Conservation (phyloP, 2,888 invertebrate species). For the Philereme vetulata region DNA sequence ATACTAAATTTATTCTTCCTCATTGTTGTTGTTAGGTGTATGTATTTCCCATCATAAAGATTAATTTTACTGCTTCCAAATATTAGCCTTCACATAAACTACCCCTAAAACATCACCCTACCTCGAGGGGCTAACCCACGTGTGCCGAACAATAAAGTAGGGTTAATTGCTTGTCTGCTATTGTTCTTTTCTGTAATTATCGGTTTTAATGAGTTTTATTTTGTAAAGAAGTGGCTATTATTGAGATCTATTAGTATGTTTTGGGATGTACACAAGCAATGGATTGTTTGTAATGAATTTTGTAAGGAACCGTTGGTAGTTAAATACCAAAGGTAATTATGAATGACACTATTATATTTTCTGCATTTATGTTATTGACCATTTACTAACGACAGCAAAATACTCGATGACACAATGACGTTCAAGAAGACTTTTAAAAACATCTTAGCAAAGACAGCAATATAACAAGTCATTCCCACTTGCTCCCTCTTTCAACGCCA, state of each 20-base stretch:
- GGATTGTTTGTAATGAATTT: no score
- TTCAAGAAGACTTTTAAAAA: no score
- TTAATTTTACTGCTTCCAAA: conserved; percentile 33
- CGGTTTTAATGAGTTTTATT: conserved; percentile 40
- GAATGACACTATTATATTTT: no score
- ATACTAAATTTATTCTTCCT: no score
- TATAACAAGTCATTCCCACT: no score
- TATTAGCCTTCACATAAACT: conserved; percentile 39
- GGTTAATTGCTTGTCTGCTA: conserved; percentile 39
- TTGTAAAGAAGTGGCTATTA: conserved; percentile 20
- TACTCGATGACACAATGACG: no score
- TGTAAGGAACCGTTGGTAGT: no score
- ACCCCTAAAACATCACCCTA: conserved; percentile 33
- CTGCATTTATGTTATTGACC: no score
- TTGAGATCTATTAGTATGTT: conserved; percentile 11
- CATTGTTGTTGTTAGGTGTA: background rate
- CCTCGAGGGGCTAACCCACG: conserved; percentile 31
- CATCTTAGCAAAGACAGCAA: no score
- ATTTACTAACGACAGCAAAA: no score
- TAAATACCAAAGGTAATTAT: no score
- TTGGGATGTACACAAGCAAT: background rate
- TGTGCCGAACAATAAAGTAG: conserved; percentile 38
- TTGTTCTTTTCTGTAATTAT: conserved; percentile 44
- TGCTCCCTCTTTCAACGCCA: no score
- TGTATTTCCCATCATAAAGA: conserved; percentile 42